Evolutionary conservation across 2,888 invertebrate genomes (phyloP).

Genomic region (Parnassius apollo): DNA sequence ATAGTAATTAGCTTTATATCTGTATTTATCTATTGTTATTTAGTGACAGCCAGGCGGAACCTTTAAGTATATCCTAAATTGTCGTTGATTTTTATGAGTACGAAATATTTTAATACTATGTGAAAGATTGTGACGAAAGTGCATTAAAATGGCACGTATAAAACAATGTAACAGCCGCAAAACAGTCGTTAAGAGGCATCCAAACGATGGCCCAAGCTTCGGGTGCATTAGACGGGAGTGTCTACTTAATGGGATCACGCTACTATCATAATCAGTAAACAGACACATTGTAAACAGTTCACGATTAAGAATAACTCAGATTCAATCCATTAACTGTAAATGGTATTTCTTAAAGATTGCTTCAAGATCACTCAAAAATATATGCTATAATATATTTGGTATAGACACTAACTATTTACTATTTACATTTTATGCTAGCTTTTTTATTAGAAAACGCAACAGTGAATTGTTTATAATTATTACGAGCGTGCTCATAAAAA

Average conservation of each 20-base stretch:
- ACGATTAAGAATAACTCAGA: background rate
- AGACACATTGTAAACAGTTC: constrained; percentile 2
- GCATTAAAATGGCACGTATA: background rate
- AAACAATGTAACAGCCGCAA: background rate
- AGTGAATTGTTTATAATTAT: no score
- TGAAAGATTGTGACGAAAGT: background rate
- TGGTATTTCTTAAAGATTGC: no score
- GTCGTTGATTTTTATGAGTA: background rate
- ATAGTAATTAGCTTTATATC: no score
- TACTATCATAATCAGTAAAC: constrained; percentile 37
- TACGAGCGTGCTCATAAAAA: no score
- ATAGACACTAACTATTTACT: no score
- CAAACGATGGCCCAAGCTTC: constrained; percentile 27
- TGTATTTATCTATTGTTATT: no score
- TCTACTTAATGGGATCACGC: constrained; percentile 41
- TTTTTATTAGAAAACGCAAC: no score
- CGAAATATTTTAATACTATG: background rate
- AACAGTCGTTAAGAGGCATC: constrained; percentile 12
- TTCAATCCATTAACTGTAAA: background rate
- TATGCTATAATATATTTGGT: no score
- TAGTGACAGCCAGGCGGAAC: no score
- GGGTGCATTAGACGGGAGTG: constrained; percentile 49
- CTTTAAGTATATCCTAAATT: no score
- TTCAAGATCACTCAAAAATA: no score
- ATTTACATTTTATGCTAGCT: no score